These are phyloP conservation scores for Xylocopa sonorina DNA, from an alignment of 1,140 invertebrate species.

Conservation along the genomic window DNA sequence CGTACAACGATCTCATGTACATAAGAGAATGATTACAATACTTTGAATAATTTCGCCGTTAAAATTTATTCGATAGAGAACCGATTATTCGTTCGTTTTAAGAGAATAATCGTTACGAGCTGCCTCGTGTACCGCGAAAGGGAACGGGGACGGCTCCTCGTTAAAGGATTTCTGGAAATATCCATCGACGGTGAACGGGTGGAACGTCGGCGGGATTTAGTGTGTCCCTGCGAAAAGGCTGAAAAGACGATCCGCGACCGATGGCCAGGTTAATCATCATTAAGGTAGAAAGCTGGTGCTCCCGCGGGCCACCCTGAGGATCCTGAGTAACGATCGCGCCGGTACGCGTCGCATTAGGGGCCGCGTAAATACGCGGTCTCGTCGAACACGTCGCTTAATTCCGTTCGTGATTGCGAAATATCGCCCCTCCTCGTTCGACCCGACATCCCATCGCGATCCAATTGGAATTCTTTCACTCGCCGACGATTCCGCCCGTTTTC, in stretches of 20 bases:
- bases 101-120: too few species aligned
- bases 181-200: constrained; percentile 28
- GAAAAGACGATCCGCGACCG: constrained; percentile 49
- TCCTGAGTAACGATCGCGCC: constrained; percentile 66
- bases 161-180: constrained; percentile 40
- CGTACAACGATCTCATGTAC: too few species aligned
- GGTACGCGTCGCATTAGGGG: constrained; percentile 53
- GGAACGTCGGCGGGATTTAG: constrained; percentile 29
- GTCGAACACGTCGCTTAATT: constrained; percentile 55
- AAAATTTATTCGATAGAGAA: too few species aligned
- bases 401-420: constrained; percentile 46
- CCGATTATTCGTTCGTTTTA: too few species aligned
- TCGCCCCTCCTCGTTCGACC: constrained; percentile 24
- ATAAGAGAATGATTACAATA: too few species aligned
- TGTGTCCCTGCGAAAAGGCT: constrained; percentile 54
- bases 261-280: constrained; percentile 68
- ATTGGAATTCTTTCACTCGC: constrained; percentile 3
- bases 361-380: constrained; percentile 58
- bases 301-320: constrained; percentile 49
- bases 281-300: constrained; percentile 60
- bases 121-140: too few species aligned
- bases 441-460: constrained; percentile 12
- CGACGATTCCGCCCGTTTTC: background rate
- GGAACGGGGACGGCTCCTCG: too few species aligned
- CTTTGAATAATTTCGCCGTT: too few species aligned